These are phyloP conservation scores for Steatornis caripensis DNA, from an alignment of 2,113 vertebrate species.

Conservation along the genomic window DNA sequence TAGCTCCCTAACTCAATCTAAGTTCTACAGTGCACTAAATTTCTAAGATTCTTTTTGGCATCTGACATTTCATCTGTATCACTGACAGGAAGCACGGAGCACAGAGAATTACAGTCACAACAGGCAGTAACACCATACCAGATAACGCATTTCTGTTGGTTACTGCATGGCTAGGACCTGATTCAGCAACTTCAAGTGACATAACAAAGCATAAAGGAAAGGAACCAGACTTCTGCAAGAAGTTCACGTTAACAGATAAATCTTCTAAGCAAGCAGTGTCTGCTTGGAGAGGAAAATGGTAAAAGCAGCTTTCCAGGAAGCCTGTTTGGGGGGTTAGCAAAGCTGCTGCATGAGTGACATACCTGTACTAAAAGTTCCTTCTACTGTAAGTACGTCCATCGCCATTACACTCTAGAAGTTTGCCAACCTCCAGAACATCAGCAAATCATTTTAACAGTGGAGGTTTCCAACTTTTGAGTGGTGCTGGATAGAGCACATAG, in stretches of 20 bases:
- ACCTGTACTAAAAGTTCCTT: not conserved
- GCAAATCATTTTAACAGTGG: not conserved
- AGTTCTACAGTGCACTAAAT: not conserved
- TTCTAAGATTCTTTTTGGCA: not conserved
- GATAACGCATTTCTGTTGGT: not conserved
- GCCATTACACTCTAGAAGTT: not conserved
- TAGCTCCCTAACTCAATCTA: not conserved
- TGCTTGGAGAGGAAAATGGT: not conserved
- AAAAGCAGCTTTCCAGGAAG: not conserved
- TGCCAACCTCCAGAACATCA: not conserved
- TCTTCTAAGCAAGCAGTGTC: not conserved
- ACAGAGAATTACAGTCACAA: not conserved
- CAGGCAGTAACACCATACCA: not conserved
- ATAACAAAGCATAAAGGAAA: not conserved
- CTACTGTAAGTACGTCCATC: not conserved
- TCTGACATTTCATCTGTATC: not conserved
- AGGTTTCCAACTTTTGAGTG: not conserved
- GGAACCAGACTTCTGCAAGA: not conserved
- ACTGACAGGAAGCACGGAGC: not conserved
- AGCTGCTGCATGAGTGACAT: not conserved
- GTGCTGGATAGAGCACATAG: not conserved
- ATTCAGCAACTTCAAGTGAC: not conserved
- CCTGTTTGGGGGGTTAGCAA: not conserved
- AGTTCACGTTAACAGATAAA: not conserved
- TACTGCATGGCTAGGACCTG: not conserved